Percentiles rank a stretch among this genome's conserved stretches.
phyloP scores from a whole-genome alignment of 2,888 invertebrate species.

The Chelonus formosanus region DNA sequence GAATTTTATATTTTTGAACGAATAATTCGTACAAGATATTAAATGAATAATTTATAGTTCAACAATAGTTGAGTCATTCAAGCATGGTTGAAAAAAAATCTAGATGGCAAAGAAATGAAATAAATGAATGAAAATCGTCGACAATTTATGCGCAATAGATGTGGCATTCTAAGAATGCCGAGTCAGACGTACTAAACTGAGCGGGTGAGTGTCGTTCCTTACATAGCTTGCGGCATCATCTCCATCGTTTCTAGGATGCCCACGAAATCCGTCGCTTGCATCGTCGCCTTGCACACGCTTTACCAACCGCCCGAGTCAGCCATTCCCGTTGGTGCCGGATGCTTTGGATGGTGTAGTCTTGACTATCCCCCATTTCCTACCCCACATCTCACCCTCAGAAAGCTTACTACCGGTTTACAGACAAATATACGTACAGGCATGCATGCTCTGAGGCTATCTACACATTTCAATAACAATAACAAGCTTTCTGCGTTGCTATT shows the following conservation, averaged over 20 bases:
- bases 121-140: no score
- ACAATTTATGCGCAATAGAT: no score
- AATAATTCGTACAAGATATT: no score
- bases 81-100: no score
- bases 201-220: constrained; percentile 45
- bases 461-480: constrained; percentile 55
- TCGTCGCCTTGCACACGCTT: constrained; percentile 42
- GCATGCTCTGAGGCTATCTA: constrained; percentile 37
- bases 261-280: constrained; percentile 50
- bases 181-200: constrained; percentile 13
- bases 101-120: no score
- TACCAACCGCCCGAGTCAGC: constrained; percentile 44
- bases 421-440: constrained; percentile 36
- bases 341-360: constrained; percentile 43
- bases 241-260: constrained; percentile 41
- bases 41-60: no score
- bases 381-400: constrained; percentile 18
- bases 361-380: constrained; percentile 18
- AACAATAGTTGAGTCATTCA: no score
- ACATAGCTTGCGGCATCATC: constrained; percentile 50
- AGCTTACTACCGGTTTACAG: constrained; percentile 34
- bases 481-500: constrained; percentile 33
- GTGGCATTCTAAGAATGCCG: constrained; percentile 1
- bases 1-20: no score
- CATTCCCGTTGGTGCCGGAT: constrained; percentile 48